Evolutionary conservation across 1,140 invertebrate species (phyloP).

Genomic region (Papilio helenus): DNA sequence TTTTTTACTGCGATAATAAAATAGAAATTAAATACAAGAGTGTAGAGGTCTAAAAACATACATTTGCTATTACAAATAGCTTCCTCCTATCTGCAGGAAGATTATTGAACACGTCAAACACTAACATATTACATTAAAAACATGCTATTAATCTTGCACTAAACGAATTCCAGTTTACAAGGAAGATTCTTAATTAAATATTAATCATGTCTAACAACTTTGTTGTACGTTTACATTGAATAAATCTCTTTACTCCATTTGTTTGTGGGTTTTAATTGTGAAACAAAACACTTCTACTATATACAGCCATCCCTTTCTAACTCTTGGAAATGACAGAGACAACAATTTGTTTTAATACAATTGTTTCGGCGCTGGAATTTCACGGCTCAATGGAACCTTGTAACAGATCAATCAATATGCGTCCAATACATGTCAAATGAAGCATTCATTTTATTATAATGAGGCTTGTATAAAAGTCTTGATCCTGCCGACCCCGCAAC

Average conservation of each 20-base stretch:
- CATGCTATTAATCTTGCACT: not conserved
- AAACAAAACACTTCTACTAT: not conserved
- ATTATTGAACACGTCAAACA: not conserved
- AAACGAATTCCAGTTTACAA: not conserved
- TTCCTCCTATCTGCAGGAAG: not conserved
- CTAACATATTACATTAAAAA: not conserved
- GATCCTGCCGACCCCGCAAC: slow-evolving; percentile 22
- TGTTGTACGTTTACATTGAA: not conserved
- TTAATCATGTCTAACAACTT: not conserved
- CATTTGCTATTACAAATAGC: not conserved
- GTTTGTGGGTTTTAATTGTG: not conserved
- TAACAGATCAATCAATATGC: not conserved
- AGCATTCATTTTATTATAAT: slow-evolving; percentile 23
- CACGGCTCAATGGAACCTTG: not conserved
- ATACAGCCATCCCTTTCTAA: not conserved
- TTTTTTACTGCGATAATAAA: not conserved
- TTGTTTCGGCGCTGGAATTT: not conserved
- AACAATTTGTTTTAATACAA: not conserved
- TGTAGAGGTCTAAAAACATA: not conserved
- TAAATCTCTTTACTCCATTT: not conserved
- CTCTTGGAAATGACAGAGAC: not conserved
- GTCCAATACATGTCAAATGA: not conserved
- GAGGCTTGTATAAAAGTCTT: slow-evolving; percentile 32
- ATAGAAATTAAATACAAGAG: not conserved
- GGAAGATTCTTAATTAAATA: slow-evolving; percentile 3